Conservation (phyloP, 2,888 invertebrate genomes). For the Diplazon laetatorius region DNA sequence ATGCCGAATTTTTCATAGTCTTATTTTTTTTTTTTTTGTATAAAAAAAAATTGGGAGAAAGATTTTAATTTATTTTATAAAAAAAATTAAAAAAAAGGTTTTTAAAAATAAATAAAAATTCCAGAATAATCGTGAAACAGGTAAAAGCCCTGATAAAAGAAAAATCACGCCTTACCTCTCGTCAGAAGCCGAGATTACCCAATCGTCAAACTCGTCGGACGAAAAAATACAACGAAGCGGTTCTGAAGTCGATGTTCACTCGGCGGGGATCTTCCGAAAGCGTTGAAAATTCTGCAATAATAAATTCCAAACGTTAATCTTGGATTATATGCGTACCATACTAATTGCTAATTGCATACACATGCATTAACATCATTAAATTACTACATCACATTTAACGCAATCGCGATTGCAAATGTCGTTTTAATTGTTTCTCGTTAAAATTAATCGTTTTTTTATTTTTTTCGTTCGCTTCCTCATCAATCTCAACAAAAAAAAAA, state of each 20-base stretch:
- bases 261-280: conserved; percentile 28
- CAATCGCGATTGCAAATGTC: too few relatives aligned
- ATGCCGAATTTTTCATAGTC: too few relatives aligned
- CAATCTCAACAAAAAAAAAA: too few relatives aligned
- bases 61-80: too few relatives aligned
- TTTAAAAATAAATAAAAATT: too few relatives aligned
- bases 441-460: neutral
- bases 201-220: conserved; percentile 48
- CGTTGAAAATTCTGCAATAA: conserved; percentile 18
- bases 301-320: neutral
- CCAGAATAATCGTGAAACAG: too few relatives aligned
- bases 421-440: neutral
- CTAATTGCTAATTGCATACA: conserved; percentile 1
- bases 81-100: too few relatives aligned
- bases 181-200: conserved; percentile 51
- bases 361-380: neutral
- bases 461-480: neutral
- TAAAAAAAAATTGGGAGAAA: too few relatives aligned
- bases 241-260: conserved; percentile 26
- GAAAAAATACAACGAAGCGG: conserved; percentile 4
- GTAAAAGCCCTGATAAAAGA: too few relatives aligned
- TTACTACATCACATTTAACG: too few relatives aligned
- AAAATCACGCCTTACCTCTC: conserved; percentile 50
- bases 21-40: too few relatives aligned
- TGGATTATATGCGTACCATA: neutral